phyloP scores from a whole-genome alignment of 2,797 vertebrate genomes.

The Netta rufina region DNA sequence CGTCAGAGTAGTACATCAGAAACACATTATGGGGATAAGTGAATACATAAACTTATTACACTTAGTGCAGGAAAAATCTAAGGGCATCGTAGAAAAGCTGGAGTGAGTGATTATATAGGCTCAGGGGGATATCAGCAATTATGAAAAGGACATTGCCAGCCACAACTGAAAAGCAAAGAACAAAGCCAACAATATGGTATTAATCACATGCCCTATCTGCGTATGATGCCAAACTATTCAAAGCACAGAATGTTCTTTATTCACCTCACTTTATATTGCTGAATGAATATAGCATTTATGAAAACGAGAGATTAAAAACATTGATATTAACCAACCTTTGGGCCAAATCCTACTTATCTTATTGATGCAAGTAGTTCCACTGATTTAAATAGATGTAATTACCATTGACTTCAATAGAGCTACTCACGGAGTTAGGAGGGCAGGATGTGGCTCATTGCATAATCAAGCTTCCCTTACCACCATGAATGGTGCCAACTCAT shows the following conservation, averaged over 20 bases:
- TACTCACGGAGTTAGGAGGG: slow-evolving; percentile 6
- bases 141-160: slow-evolving; percentile 54
- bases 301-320: slow-evolving; percentile 65
- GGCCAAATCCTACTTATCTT: slow-evolving; percentile 68
- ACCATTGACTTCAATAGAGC: slow-evolving; percentile 8
- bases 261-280: slow-evolving; percentile 55
- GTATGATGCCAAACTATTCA: slow-evolving; percentile 56
- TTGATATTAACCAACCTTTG: slow-evolving; percentile 54
- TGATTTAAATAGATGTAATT: slow-evolving; percentile 52
- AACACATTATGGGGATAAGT: background rate
- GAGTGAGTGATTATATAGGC: slow-evolving; percentile 49
- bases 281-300: slow-evolving; percentile 48
- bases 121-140: slow-evolving; percentile 45
- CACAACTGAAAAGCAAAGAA: slow-evolving; percentile 67
- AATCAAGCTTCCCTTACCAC: slow-evolving; percentile 48
- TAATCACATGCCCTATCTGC: slow-evolving; percentile 65
- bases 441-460: slow-evolving; percentile 55
- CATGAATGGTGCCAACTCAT: slow-evolving; percentile 16
- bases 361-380: slow-evolving; percentile 64
- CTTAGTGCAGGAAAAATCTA: background rate
- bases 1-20: background rate
- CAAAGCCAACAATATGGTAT: slow-evolving; percentile 73
- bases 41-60: slow-evolving; percentile 16
- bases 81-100: slow-evolving; percentile 10
- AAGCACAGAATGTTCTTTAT: slow-evolving; percentile 67